Base-by-base conservation (phyloP, 1,140 invertebrate genomes). In the Neodiprion virginianus region DNA sequence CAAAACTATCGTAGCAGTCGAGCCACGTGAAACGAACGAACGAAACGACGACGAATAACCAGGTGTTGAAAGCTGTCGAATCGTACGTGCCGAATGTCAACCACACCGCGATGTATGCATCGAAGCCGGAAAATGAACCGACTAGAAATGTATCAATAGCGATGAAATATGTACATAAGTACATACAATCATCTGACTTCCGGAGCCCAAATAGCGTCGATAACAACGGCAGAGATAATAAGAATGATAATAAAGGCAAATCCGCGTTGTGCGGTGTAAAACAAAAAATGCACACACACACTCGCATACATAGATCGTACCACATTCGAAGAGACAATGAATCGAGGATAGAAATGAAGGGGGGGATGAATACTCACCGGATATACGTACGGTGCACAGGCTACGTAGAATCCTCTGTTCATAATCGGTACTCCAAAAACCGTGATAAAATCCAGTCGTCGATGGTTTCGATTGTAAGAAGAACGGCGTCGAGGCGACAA, bases 321-420 rank as follows among this genome's bases (percentile, higher is more conserved):
- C 9, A 69, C 40, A 69, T 69, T 23, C 61, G 17, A 3, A 14
- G 61, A 65, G 17, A 14, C 1, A 65, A 14, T 14, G 17, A 65
- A 7, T 65, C 12, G 23, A 21, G 11, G 4, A 47, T 23, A 12
- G n/a, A 14, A 9, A 23, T 14, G 67, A 23, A 69, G 11, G 67
- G 21, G 21, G 23, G 11, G 17, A 23, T 69, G 21, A 21, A 69
- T 69, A 76, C 84, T 83, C 72, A 87, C 86, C 85, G 86, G 84
- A 83, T 86, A 86, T 78, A 82, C 81, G 83, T 86, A 87, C 79
- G 85, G 82, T 76, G 83, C 81, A 79, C 86, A 86, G 68, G 85
- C 82, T 17, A 87, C 85, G 83, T 82, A 85, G 72, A 87, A 87
- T 82, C 86, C 85, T 84, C 86, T 86, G 83, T 84, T 87, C 86